Conservation (phyloP, 2,888 invertebrate genomes). For the Sialis lutaria region DNA sequence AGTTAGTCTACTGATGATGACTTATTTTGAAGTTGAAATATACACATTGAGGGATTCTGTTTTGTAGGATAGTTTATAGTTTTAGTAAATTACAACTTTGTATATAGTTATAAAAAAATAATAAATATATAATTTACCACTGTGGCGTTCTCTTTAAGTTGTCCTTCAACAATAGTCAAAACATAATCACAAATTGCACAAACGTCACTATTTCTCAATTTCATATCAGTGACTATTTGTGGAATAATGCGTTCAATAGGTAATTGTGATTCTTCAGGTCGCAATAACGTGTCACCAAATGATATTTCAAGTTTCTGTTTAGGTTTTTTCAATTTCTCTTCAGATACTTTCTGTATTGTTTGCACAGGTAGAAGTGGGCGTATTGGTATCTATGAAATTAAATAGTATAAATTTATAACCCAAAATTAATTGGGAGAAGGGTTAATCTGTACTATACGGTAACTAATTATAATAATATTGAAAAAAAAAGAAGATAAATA, state of each 20-base stretch:
- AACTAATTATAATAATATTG: too few species aligned
- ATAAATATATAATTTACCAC: conserved; percentile 30
- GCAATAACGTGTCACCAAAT: conserved; percentile 9
- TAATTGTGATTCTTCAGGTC: conserved; percentile 10
- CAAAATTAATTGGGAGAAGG: too few species aligned
- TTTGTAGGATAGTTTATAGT: too few species aligned
- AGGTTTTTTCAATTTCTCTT: conserved; percentile 5
- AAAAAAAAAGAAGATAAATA: too few species aligned
- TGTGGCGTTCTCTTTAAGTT: conserved; percentile 44
- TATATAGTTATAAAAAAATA: neutral
- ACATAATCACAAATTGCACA: conserved; percentile 73
- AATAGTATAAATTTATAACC: neutral
- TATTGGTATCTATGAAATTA: conserved; percentile 25
- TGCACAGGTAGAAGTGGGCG: conserved; percentile 40
- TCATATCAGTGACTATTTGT: conserved; percentile 16
- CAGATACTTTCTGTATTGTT: conserved; percentile 3
- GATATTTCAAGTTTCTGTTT: conserved; percentile 10
- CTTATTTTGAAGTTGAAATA: too few species aligned
- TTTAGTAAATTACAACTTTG: neutral
- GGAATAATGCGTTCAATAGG: neutral
- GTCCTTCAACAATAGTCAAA: conserved; percentile 59
- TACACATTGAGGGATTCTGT: too few species aligned
- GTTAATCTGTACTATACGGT: too few species aligned
- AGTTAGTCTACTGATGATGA: too few species aligned
- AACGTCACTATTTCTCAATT: conserved; percentile 7